Percentiles rank a stretch among this genome's conserved stretches.
Evolutionary conservation across 2,797 vertebrate species (phyloP).

Genomic region (Neosalanx taihuensis): DNA sequence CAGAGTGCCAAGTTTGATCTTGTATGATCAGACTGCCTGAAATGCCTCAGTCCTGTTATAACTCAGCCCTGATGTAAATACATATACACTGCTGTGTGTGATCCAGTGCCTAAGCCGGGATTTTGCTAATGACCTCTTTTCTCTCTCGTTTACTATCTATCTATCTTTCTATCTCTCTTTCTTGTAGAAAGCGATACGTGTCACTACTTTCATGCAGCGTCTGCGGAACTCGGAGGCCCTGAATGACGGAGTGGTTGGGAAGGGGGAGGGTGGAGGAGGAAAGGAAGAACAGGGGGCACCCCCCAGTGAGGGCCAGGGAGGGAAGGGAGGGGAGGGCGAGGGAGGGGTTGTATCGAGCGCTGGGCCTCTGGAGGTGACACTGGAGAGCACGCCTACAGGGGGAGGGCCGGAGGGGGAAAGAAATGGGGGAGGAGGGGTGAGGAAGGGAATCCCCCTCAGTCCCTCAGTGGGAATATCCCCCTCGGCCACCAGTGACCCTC

Average conservation of each 20-base stretch:
- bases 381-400: slow-evolving; percentile 62
- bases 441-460: slow-evolving; percentile 21
- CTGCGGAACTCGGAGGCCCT: slow-evolving; percentile 76
- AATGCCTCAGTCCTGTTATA: slow-evolving; percentile 17
- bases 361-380: slow-evolving; percentile 72
- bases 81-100: not conserved
- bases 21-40: slow-evolving; percentile 41
- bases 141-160: not conserved
- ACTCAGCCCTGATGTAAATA: not conserved
- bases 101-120: not conserved
- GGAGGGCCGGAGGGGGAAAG: slow-evolving; percentile 50
- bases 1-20: slow-evolving; percentile 40
- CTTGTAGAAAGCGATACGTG: slow-evolving; percentile 84
- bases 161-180: slow-evolving; percentile 22
- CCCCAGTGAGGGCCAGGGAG: slow-evolving; percentile 41
- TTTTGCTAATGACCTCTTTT: not conserved
- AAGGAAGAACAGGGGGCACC: not conserved
- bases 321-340: slow-evolving; percentile 56
- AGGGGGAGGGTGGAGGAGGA: slow-evolving; percentile 38
- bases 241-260: slow-evolving; percentile 60
- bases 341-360: slow-evolving; percentile 67
- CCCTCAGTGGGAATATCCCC: slow-evolving; percentile 57
- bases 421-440: slow-evolving; percentile 36
- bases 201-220: slow-evolving; percentile 87
- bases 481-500: slow-evolving; percentile 53